These are phyloP conservation scores for Rotaria macrura DNA, from an alignment of 2,888 invertebrate genomes.

Conservation along the genomic window DNA sequence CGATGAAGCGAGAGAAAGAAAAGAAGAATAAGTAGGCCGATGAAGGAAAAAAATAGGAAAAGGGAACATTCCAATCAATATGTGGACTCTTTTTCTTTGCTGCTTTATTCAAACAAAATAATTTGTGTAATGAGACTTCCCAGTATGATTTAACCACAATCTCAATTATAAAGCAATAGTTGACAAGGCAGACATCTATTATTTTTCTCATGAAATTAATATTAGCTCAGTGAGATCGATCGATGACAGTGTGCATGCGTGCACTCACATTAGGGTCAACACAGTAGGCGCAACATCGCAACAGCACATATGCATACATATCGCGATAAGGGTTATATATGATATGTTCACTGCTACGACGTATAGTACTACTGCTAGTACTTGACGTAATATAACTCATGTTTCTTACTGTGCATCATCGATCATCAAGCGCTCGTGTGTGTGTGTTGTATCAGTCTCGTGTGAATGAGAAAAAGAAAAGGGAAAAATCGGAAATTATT, in stretches of 20 bases:
- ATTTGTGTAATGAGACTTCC: background rate
- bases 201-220: slow-evolving; percentile 4
- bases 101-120: background rate
- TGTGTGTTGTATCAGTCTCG: background rate
- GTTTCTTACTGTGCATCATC: background rate
- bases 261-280: background rate
- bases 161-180: background rate
- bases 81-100: background rate
- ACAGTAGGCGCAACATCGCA: background rate
- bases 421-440: background rate
- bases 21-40: background rate
- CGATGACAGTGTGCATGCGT: background rate
- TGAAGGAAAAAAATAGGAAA: background rate
- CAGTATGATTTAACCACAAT: background rate
- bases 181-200: background rate
- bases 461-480: background rate
- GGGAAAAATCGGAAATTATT: background rate
- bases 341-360: background rate
- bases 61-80: background rate
- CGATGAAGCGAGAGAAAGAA: background rate
- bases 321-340: background rate
- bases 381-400: background rate
- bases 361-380: no score
- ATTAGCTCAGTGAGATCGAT: slow-evolving; percentile 8
- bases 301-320: background rate